phyloP scores from a whole-genome alignment of 2,888 invertebrate genomes.

The Stomorhina lunata region DNA sequence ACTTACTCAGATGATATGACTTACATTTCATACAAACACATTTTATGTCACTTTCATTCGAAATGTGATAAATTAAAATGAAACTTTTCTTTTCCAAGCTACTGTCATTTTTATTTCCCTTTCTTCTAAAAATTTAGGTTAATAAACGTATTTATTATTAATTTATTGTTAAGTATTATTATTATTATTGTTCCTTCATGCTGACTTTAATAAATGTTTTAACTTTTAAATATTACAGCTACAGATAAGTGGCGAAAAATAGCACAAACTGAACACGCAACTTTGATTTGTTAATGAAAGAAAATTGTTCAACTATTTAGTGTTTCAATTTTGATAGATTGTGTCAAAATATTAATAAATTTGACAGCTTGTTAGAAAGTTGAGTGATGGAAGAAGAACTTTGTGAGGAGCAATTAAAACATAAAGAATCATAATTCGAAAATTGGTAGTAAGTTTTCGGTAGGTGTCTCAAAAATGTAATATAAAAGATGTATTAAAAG shows the following conservation, averaged over 20 bases:
- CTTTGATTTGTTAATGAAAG: background rate
- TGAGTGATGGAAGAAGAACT: no score
- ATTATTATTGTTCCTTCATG: background rate
- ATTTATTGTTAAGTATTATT: conserved; percentile 35
- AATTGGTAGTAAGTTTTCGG: no score
- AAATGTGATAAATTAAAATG: background rate
- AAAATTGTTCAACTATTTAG: background rate
- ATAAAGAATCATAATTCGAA: no score
- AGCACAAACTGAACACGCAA: background rate
- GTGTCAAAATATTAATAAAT: no score
- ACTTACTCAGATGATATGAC: background rate
- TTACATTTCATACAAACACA: background rate
- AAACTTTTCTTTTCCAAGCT: conserved; percentile 27
- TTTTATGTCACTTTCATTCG: conserved; percentile 45
- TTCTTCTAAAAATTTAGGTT: conserved; percentile 71
- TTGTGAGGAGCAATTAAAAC: no score
- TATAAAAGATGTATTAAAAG: no score
- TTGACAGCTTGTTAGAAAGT: no score
- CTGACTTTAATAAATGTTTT: background rate
- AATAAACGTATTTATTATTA: conserved; percentile 74
- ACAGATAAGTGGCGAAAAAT: background rate
- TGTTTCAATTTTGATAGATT: no score
- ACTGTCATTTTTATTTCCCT: conserved; percentile 22
- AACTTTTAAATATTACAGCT: background rate
- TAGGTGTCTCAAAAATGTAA: no score